Percentiles rank a stretch among this genome's conserved stretches.
Conservation (phyloP, 2,888 invertebrate species). For the Crematogaster levior region DNA sequence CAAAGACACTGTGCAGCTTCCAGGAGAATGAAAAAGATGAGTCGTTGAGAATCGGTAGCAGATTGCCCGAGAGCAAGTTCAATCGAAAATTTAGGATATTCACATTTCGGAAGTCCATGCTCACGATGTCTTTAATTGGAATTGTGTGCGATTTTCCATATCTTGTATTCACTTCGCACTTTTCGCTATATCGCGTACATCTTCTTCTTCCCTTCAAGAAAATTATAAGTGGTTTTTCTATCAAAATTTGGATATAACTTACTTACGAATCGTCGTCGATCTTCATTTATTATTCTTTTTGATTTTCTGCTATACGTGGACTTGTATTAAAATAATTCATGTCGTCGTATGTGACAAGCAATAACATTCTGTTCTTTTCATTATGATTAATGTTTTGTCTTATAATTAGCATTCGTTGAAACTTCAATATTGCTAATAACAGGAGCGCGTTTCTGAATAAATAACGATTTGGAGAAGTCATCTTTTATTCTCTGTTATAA, state of each 20-base stretch:
- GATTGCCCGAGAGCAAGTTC: conserved; percentile 72
- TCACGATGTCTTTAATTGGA: background rate
- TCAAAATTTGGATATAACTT: background rate
- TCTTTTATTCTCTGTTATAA: background rate
- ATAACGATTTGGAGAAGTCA: background rate
- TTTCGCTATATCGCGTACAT: background rate
- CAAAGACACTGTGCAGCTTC: conserved; percentile 47
- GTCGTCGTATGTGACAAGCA: background rate
- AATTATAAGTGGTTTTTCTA: background rate
- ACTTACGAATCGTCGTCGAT: background rate
- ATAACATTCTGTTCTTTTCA: background rate
- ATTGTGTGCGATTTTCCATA: background rate
- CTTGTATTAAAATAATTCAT: background rate
- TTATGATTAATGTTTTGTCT: background rate
- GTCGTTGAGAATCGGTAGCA: conserved; percentile 60
- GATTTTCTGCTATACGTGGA: background rate
- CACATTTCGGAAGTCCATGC: conserved; percentile 67
- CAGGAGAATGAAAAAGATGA: background rate
- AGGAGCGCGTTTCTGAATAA: background rate
- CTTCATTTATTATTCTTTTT: background rate
- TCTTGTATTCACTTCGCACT: background rate
- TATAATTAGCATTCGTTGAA: background rate
- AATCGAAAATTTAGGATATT: conserved; percentile 65
- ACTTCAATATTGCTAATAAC: background rate
- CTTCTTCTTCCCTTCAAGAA: background rate